These are phyloP conservation scores for Leptodirus hochenwartii DNA, from an alignment of 2,888 invertebrate genomes.

Conservation along the genomic window DNA sequence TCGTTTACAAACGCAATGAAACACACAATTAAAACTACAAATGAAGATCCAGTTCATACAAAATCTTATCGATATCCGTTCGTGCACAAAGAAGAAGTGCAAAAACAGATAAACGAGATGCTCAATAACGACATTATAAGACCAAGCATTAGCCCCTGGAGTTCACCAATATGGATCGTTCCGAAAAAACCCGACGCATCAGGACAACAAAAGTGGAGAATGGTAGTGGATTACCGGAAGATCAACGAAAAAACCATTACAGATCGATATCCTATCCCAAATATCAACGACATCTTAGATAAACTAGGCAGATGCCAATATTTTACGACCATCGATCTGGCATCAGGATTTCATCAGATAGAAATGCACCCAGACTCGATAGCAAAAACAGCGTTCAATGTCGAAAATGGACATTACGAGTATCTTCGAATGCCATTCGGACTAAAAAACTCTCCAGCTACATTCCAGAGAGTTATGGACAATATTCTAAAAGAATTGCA, in stretches of 20 bases:
- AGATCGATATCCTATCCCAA: conserved; percentile 18
- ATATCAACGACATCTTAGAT: conserved; percentile 19
- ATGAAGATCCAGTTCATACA: conserved; percentile 12
- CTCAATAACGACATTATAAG: conserved; percentile 12
- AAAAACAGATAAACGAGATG: conserved; percentile 13
- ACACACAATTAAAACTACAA: conserved; percentile 10
- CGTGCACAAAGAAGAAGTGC: conserved; percentile 14
- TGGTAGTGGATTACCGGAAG: conserved; percentile 15
- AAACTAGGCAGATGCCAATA: conserved; percentile 17
- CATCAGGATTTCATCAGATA: conserved; percentile 20
- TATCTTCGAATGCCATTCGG: conserved; percentile 17
- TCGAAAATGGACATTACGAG: conserved; percentile 16
- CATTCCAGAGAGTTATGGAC: conserved; percentile 16
- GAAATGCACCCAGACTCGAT: conserved; percentile 14
- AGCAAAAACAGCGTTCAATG: conserved; percentile 18
- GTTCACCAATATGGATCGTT: conserved; percentile 14
- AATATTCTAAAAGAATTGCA: conserved; percentile 11
- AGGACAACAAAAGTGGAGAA: conserved; percentile 13
- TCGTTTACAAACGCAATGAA: too few species aligned
- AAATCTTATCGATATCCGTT: conserved; percentile 16
- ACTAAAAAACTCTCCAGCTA: conserved; percentile 16
- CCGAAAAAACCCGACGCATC: conserved; percentile 13
- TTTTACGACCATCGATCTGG: conserved; percentile 18
- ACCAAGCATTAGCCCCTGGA: conserved; percentile 11
- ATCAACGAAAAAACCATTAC: conserved; percentile 17